These are phyloP conservation scores for Stercorarius parasiticus DNA, from an alignment of 2,113 vertebrate genomes.

Conservation along the genomic window DNA sequence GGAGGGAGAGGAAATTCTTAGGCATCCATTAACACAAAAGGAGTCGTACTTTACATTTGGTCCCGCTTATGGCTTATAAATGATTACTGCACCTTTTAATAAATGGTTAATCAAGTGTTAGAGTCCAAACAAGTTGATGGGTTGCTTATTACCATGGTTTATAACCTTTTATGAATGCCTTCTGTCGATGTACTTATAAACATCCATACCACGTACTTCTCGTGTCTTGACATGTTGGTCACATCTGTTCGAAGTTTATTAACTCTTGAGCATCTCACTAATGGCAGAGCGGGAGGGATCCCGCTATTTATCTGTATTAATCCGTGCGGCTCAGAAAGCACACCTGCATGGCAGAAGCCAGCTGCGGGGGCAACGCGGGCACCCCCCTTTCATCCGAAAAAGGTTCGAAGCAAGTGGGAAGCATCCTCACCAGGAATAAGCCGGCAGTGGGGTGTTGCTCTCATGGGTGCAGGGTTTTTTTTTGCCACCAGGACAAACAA, in stretches of 20 bases:
- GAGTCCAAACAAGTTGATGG: slow-evolving; percentile 62
- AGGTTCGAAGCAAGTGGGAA: background rate
- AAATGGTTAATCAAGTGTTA: slow-evolving; percentile 62
- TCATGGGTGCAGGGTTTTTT: rapidly evolving
- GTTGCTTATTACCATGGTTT: slow-evolving; percentile 60
- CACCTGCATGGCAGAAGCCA: rapidly evolving
- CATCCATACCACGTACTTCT: slow-evolving; percentile 51
- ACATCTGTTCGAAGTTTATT: slow-evolving; percentile 51
- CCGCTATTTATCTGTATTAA: background rate
- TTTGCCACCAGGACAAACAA: background rate
- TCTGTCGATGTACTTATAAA: slow-evolving; percentile 54
- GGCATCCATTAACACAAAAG: slow-evolving; percentile 37
- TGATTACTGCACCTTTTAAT: slow-evolving; percentile 57
- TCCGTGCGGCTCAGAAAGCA: rapidly evolving
- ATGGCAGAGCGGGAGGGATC: background rate
- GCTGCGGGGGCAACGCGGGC: rapidly evolving
- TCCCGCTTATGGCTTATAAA: slow-evolving; percentile 53
- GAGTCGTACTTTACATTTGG: background rate
- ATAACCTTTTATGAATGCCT: slow-evolving; percentile 64
- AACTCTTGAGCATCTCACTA: background rate
- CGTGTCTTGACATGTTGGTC: slow-evolving; percentile 59
- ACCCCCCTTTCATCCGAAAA: background rate
- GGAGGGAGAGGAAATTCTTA: slow-evolving; percentile 25
- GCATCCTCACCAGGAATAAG: background rate
- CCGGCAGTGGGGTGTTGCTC: background rate